Evolutionary conservation across 2,113 vertebrate genomes (phyloP).

Genomic region (Xyrauchen texanus): DNA sequence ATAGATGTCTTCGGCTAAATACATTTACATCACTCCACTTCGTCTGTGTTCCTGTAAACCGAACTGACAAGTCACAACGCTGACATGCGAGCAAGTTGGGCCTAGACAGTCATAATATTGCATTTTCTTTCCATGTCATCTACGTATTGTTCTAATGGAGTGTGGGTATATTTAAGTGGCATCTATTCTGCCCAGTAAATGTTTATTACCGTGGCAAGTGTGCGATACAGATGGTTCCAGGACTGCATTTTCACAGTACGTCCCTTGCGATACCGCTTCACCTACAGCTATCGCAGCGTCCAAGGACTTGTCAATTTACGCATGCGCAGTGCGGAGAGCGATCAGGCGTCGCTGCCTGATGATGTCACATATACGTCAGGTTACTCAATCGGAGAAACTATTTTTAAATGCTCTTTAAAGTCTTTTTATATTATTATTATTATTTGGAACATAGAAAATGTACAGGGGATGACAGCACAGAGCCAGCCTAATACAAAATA

Average conservation of each 20-base stretch:
- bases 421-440: too few species aligned
- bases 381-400: too few species aligned
- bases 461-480: too few species aligned
- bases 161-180: neutral
- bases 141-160: neutral
- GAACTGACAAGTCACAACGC: neutral
- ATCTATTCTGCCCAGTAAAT: rapidly evolving
- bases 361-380: constrained; percentile 36
- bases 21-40: neutral
- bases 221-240: constrained; percentile 82
- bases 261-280: constrained; percentile 55
- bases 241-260: constrained; percentile 80
- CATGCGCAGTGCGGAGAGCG: constrained; percentile 62
- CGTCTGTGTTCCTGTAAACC: neutral
- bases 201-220: constrained; percentile 79
- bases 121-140: neutral
- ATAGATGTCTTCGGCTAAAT: neutral
- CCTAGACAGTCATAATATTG: neutral
- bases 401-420: too few species aligned
- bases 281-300: constrained; percentile 65
- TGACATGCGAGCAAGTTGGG: constrained; percentile 9
- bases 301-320: constrained; percentile 82
- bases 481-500: too few species aligned
- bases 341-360: constrained; percentile 50
- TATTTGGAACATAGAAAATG: too few species aligned